Evolutionary conservation across 2,888 invertebrate species (phyloP), one percentile per base, ranked within the genome.

Genomic region (Andrena praecox): DNA sequence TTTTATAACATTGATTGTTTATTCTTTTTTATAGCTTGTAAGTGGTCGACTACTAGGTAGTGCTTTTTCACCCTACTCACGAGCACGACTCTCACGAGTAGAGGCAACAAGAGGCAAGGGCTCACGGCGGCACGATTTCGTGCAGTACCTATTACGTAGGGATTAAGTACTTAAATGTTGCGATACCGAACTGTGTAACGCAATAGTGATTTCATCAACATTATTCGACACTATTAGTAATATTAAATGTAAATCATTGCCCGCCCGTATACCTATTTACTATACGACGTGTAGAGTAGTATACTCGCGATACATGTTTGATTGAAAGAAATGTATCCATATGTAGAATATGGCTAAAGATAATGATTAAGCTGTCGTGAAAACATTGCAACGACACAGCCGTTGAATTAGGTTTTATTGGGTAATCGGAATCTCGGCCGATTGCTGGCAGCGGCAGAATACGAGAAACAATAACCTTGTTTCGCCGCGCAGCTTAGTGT

Each of bases 391-490:
- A 8, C 3, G 2, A 1, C 27, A 31, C n/a, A 54, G 48, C 48
- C 0, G 33, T 42, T 42, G 4, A 31, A 64, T 64, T 12, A 20
- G 5, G 72, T 27, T 59, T 42, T 29, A 50, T 52, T 52, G 12
- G 48, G 42, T 50, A 60, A 73, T 67, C 0, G 20, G 6, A 5
- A 56, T 56, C 16, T 20, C 7, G 52, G 8, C 12, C 64, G 56
- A 63, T 62, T 35, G 24, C 20, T 63, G 16, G 10, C 1, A 54
- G 33, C 59, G 50, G 60, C 42, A 64, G 6, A 48, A 27, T 35
- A 31, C 42, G 48, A 73, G 70, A 83, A 42, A 42, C 16, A 74
- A 84, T 84, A 84, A 84, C 74, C 83, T 77, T 27, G 29, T n/a
- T 59, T 12, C 10, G 1, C 54, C 1, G 1, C 6, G 24, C 24